Evolutionary conservation across 2,888 invertebrate species (phyloP).

Genomic region (Blera fallax): DNA sequence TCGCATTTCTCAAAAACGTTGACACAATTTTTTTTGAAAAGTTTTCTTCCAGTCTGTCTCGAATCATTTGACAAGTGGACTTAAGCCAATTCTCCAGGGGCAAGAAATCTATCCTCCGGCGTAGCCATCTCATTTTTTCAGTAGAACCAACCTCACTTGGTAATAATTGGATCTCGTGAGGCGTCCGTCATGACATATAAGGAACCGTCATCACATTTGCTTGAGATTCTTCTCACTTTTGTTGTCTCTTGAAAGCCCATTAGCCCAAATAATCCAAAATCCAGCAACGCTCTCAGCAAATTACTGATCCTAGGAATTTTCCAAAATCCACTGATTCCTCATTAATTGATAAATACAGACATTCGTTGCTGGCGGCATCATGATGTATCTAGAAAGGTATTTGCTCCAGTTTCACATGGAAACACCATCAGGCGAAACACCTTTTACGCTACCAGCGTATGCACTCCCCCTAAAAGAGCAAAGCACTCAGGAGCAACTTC

Average conservation of each 20-base stretch:
- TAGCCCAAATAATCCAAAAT: neutral
- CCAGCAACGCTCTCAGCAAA: neutral
- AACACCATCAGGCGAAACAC: conserved; percentile 7
- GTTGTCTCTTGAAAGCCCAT: neutral
- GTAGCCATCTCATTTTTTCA: too few species aligned
- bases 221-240: neutral
- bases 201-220: neutral
- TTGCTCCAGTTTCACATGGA: conserved; percentile 25
- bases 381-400: neutral
- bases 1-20: too few species aligned
- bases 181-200: neutral
- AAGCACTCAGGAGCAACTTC: neutral
- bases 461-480: conserved; percentile 11
- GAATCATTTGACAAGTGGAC: too few species aligned
- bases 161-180: neutral
- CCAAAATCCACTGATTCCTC: neutral
- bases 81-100: too few species aligned
- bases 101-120: too few species aligned
- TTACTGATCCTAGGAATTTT: neutral
- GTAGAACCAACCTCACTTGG: neutral
- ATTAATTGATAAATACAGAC: neutral
- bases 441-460: neutral
- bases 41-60: too few species aligned
- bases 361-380: neutral
- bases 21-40: too few species aligned